Percentiles rank a stretch among this genome's conserved stretches.
These are phyloP conservation scores for Pseudoatta argentina DNA, from an alignment of 1,140 invertebrate species.

Conservation along the genomic window DNA sequence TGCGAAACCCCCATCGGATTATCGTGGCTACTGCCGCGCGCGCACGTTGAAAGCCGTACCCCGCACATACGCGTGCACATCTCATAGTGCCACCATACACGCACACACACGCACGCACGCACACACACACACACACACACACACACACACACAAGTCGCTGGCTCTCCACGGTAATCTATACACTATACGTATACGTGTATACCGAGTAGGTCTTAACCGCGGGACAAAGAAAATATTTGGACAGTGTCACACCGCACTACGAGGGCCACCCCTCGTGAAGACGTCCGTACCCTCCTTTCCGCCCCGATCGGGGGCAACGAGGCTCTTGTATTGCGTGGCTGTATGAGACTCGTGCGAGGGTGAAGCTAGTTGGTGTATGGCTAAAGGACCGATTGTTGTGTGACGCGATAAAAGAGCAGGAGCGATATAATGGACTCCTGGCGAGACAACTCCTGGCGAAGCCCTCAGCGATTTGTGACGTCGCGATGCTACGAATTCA, in stretches of 20 bases:
- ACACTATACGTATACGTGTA: conserved; percentile 62
- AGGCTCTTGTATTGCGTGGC: conserved; percentile 55
- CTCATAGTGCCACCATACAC: not conserved
- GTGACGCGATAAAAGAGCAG: conserved; percentile 77
- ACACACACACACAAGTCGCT: conserved; percentile 42
- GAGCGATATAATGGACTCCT: conserved; percentile 73
- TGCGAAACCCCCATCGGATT: conserved; percentile 83
- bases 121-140: conserved; percentile 7
- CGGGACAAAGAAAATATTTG: conserved; percentile 86
- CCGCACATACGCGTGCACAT: conserved; percentile 17
- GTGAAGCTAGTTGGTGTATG: conserved; percentile 30
- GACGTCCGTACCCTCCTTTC: conserved; percentile 54
- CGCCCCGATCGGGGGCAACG: not conserved
- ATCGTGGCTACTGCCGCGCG: conserved; percentile 77
- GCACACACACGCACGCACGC: not conserved
- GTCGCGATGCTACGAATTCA: conserved; percentile 50
- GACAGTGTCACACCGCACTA: conserved; percentile 85
- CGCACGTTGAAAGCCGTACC: conserved; percentile 79
- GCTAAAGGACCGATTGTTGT: conserved; percentile 57
- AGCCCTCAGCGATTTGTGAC: conserved; percentile 61
- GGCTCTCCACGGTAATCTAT: conserved; percentile 81
- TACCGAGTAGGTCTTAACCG: conserved; percentile 83
- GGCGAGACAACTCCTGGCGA: conserved; percentile 46
- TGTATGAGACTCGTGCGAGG: conserved; percentile 38
- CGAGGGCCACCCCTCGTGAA: conserved; percentile 71